Conservation (phyloP, 2,797 vertebrate genomes). For the Falco cherrug region DNA sequence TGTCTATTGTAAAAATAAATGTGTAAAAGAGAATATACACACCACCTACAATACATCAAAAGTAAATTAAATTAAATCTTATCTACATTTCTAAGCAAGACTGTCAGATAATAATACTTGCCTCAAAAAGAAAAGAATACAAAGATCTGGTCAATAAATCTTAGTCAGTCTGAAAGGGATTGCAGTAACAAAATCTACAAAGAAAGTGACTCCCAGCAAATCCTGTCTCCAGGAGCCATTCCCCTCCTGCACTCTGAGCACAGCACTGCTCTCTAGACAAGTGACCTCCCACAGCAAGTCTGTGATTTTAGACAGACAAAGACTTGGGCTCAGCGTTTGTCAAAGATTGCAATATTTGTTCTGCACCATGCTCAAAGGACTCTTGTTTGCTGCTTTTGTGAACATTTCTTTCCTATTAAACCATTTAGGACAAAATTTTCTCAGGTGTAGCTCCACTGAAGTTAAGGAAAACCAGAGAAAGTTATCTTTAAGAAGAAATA, state of each 20-base stretch:
- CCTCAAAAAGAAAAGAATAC: conserved; percentile 23
- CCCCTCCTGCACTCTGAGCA: neutral
- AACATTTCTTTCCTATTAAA: neutral
- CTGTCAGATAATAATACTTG: neutral
- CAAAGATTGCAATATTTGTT: neutral
- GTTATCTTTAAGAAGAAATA: neutral
- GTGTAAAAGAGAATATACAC: neutral
- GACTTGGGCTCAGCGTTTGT: neutral
- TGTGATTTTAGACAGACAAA: neutral
- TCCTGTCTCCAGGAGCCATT: neutral
- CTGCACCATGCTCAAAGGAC: neutral
- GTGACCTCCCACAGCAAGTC: neutral
- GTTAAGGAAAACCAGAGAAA: neutral
- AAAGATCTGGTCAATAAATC: neutral
- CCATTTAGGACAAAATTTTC: neutral
- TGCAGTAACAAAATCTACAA: conserved; percentile 3
- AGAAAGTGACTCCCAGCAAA: neutral
- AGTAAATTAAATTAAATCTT: neutral
- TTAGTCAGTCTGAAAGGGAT: neutral
- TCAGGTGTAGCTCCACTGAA: neutral
- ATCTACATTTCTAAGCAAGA: conserved; percentile 21
- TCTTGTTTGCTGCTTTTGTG: neutral
- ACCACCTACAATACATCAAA: neutral
- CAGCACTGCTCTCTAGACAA: neutral
- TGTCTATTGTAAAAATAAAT: neutral